Percentiles rank a stretch among this genome's conserved stretches.
Evolutionary conservation across 2,113 vertebrate species (phyloP).

Genomic region (Xenopus borealis): DNA sequence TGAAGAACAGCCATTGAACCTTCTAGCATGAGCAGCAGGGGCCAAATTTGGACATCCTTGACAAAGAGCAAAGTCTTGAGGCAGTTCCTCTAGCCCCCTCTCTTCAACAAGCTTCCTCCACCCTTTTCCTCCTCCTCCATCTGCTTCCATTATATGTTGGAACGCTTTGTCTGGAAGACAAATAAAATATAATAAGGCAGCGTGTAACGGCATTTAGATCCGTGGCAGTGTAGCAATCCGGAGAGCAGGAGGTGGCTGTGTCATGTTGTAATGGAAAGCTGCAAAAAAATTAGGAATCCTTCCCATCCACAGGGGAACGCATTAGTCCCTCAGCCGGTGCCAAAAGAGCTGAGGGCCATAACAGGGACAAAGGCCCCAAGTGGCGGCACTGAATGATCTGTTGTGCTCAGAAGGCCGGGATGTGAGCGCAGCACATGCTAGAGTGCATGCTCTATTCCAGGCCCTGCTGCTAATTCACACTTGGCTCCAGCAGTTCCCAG

Average conservation of each 20-base stretch:
- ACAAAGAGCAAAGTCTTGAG: not conserved
- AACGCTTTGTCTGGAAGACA: constrained; percentile 32
- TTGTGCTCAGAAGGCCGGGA: constrained; percentile 26
- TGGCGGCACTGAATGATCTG: constrained; percentile 39
- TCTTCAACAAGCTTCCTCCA: not conserved
- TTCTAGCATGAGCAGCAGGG: not conserved
- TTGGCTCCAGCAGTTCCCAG: constrained; percentile 42
- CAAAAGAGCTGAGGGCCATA: constrained; percentile 35
- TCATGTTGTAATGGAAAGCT: constrained; percentile 47
- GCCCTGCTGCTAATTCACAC: constrained; percentile 37
- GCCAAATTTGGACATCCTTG: too few relatives aligned
- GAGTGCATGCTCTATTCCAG: constrained; percentile 35
- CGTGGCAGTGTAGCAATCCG: constrained; percentile 12
- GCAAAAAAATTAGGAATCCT: constrained; percentile 24
- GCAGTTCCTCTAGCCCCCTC: not conserved
- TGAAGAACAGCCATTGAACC: too few relatives aligned
- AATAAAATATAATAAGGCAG: constrained; percentile 42
- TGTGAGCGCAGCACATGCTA: constrained; percentile 35
- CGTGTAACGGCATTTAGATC: constrained; percentile 39
- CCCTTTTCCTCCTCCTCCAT: constrained; percentile 5
- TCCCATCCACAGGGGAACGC: constrained; percentile 36
- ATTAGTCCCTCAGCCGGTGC: constrained; percentile 30
- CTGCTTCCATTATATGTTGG: constrained; percentile 41
- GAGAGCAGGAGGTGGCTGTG: constrained; percentile 29
- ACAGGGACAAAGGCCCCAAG: constrained; percentile 40